phyloP scores from a whole-genome alignment of 2,888 invertebrate genomes.

The Drosophila helvetica region DNA sequence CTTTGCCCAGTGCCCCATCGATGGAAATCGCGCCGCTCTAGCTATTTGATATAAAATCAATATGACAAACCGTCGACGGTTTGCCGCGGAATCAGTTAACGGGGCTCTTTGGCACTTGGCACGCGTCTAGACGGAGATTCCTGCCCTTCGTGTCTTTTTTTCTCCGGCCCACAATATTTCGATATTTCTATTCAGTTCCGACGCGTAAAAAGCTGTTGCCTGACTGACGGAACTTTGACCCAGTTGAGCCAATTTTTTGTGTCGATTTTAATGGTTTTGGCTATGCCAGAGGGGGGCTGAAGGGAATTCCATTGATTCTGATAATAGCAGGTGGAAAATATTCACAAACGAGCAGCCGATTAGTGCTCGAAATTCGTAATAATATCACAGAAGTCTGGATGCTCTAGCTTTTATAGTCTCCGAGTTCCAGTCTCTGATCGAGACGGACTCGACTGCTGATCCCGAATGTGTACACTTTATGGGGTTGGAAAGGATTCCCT shows the following conservation, averaged over 20 bases:
- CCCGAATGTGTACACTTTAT: no score
- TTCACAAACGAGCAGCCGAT: not conserved
- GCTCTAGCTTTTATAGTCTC: no score
- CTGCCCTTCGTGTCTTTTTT: slow-evolving; percentile 1
- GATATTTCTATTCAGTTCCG: slow-evolving; percentile 16
- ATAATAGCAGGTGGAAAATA: slow-evolving; percentile 40
- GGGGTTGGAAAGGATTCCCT: no score
- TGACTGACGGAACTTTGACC: slow-evolving; percentile 46
- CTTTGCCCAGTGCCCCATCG: slow-evolving; percentile 17
- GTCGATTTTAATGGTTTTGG: slow-evolving; percentile 29
- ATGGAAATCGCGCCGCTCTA: slow-evolving; percentile 43
- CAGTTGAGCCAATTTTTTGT: slow-evolving; percentile 36
- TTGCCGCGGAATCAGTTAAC: slow-evolving; percentile 51
- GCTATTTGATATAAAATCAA: slow-evolving; percentile 66
- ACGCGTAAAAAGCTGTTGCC: slow-evolving; percentile 14
- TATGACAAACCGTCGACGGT: slow-evolving; percentile 54
- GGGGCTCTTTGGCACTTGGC: slow-evolving; percentile 41
- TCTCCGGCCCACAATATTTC: slow-evolving; percentile 24
- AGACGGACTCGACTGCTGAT: no score
- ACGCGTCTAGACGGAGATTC: slow-evolving; percentile 44
- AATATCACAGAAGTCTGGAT: no score
- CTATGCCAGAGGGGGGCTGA: not conserved
- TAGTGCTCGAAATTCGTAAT: no score
- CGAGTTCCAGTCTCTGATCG: no score
- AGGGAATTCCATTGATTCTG: slow-evolving; percentile 33